phyloP scores from a whole-genome alignment of 2,888 invertebrate species.

The Amaurobius ferox region DNA sequence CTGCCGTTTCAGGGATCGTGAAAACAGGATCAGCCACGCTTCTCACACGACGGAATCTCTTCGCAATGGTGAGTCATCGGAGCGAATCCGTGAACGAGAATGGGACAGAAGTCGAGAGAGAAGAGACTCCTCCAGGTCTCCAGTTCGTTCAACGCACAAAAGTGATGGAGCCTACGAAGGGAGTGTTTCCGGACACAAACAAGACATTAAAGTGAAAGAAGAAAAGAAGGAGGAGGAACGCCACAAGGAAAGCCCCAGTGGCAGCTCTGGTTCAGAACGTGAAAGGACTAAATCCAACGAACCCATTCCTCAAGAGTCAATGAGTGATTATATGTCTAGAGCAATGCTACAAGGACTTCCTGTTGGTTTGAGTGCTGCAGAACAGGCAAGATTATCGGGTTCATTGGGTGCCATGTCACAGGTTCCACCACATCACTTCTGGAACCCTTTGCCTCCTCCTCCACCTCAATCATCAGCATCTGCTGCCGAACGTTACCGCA shows the following conservation, averaged over 20 bases:
- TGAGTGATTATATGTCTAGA: conserved; percentile 38
- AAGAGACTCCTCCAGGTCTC: conserved; percentile 66
- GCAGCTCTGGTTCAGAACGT: neutral
- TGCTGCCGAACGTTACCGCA: conserved; percentile 44
- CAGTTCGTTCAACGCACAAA: conserved; percentile 55
- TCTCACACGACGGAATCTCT: conserved; percentile 24
- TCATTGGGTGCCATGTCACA: conserved; percentile 51
- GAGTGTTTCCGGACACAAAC: conserved; percentile 17
- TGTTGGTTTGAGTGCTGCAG: conserved; percentile 38
- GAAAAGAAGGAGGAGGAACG: conserved; percentile 63
- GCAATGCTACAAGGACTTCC: conserved; percentile 25
- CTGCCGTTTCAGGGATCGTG: conserved; percentile 70
- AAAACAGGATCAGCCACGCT: conserved; percentile 37
- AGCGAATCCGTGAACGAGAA: conserved; percentile 44
- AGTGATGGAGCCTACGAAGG: conserved; percentile 33
- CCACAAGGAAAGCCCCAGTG: conserved; percentile 12
- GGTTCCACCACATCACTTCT: conserved; percentile 58
- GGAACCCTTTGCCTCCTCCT: conserved; percentile 31
- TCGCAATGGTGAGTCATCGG: conserved; percentile 52
- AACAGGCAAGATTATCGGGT: conserved; percentile 54
- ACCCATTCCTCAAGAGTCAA: conserved; percentile 12
- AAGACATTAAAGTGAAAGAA: conserved; percentile 65
- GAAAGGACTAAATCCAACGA: conserved; percentile 48
- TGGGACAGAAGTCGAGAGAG: conserved; percentile 45
- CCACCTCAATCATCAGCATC: conserved; percentile 4